Percentiles rank a stretch among this genome's conserved stretches.
Conservation (phyloP, 2,888 invertebrate genomes). For the Meloe dianella region DNA sequence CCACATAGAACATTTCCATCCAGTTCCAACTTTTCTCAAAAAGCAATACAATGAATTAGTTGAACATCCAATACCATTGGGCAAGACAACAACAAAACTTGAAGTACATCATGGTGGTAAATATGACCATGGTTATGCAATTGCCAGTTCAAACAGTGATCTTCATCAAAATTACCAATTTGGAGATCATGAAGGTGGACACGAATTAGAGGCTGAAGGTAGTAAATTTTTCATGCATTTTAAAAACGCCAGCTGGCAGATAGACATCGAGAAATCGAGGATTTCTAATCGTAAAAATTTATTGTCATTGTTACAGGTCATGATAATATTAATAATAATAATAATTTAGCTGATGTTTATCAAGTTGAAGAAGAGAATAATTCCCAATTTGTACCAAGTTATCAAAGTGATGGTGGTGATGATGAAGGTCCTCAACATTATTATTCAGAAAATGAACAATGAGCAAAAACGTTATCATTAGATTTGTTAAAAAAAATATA, state of each 20-base stretch:
- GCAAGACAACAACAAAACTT: conserved; percentile 57
- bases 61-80: conserved; percentile 70
- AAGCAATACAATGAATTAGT: conserved; percentile 70
- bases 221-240: neutral
- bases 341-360: neutral
- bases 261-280: neutral
- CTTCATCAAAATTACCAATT: conserved; percentile 18
- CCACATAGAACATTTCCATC: conserved; percentile 73
- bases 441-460: neutral
- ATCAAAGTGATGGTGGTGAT: neutral
- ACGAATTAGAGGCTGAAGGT: neutral
- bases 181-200: conserved; percentile 1
- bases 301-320: neutral
- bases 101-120: conserved; percentile 49
- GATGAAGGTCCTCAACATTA: neutral
- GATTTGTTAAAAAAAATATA: no score
- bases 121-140: conserved; percentile 47
- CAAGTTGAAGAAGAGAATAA: neutral
- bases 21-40: conserved; percentile 73
- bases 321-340: neutral
- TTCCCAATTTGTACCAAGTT: neutral
- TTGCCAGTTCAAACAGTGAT: conserved; percentile 25
- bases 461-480: neutral
- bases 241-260: neutral
- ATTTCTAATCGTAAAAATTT: neutral